Evolutionary conservation across 2,888 invertebrate genomes (phyloP), one percentile per base, ranked within the genome.

Genomic region (Pantelozetes paolii): DNA sequence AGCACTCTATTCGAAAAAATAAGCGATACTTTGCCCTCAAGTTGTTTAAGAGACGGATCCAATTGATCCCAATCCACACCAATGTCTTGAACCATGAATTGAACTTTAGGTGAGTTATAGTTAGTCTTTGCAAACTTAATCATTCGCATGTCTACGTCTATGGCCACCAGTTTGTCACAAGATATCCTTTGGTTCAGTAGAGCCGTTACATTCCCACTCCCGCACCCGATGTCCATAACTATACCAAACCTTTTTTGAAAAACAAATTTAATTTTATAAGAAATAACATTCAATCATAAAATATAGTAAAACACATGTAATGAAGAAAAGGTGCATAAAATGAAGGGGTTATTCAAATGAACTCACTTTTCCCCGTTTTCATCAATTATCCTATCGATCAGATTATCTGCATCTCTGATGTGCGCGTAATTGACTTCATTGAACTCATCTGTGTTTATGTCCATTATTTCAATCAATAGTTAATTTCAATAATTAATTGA

Each of bases 1-100:
- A 74, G 71, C 23, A 74, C 71, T 23, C 74, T 50, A 57, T 74
- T 74, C 0, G 74, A 74, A 23, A 74, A 71, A 26, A 74, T 57
- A 5, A 74, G 54, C 23, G 50, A 54, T n/a, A 74, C 74, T 48
- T 71, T 71, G 8, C 71, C 71, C 42, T 74, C 74, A 6, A 71
- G 62, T 59, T 40, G 11, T 26, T 70, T 50, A 8, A 74, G 57
- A 13, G 15, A 8, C 23, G 74, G 71, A 70, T 74, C 59, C 20
- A 74, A 48, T 36, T 70, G 18, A 48, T 70, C 48, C 74, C 74
- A 74, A 13, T 70, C 70, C 13, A 71, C 26, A 28, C 71, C 42
- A 20, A 74, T 74, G 28, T 74, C 74, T n/a, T 54, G 54, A 23
- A 71, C 50, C 1, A 28, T 15, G 30, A 71, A 74, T 15, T 42